Conservation (phyloP, 2,797 vertebrate genomes). For the Atherinosoma microstoma region DNA sequence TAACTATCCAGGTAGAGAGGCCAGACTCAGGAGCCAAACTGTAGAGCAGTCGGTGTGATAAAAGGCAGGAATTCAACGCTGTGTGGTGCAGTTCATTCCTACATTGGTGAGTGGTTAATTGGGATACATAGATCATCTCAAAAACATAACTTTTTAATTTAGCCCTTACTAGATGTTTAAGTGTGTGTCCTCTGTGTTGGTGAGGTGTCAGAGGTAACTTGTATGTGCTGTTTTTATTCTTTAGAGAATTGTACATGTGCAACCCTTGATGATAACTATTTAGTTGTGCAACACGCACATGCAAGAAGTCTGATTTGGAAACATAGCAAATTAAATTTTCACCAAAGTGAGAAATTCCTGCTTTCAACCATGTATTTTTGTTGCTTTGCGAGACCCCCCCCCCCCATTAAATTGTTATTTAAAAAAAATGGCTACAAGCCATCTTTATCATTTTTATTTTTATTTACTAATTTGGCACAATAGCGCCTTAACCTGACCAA, state of each 20-base stretch:
- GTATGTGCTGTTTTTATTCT: neutral
- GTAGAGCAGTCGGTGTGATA: constrained; percentile 40
- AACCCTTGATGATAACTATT: neutral
- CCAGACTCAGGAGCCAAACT: constrained; percentile 77
- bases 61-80: neutral
- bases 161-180: neutral
- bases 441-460: neutral
- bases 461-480: neutral
- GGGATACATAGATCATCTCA: neutral
- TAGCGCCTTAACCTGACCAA: neutral
- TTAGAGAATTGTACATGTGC: neutral
- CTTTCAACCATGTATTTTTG: neutral
- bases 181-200: neutral
- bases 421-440: neutral
- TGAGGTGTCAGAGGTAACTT: neutral
- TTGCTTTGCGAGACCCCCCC: too few relatives aligned
- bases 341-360: neutral
- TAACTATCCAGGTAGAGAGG: constrained; percentile 87
- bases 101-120: neutral
- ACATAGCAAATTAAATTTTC: neutral
- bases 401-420: too few relatives aligned
- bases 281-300: neutral
- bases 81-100: constrained; percentile 37
- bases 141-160: neutral
- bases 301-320: neutral